phyloP scores from a whole-genome alignment of 2,888 invertebrate genomes.

The Megalurothrips usitatus region DNA sequence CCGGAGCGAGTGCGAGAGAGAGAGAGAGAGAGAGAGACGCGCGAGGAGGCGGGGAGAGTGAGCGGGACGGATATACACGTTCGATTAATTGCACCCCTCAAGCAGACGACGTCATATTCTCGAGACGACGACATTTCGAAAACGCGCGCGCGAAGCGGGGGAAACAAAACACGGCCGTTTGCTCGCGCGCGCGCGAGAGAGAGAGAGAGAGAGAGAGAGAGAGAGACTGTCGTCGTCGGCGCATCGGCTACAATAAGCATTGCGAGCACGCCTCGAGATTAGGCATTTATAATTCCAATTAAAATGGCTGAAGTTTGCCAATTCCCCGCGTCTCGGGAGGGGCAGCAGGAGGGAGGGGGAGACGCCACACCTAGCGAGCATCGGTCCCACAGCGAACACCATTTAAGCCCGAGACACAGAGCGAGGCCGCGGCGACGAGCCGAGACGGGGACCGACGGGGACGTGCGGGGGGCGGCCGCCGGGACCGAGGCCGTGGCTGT shows the following conservation, averaged over 20 bases:
- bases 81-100: neutral
- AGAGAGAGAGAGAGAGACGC: neutral
- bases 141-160: neutral
- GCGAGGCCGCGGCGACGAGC: no score
- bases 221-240: neutral
- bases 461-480: no score
- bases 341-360: neutral
- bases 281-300: conserved; percentile 27
- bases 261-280: conserved; percentile 21
- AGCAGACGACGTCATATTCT: neutral
- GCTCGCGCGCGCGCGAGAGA: neutral
- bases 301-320: conserved; percentile 17
- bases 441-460: no score
- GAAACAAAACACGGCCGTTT: neutral
- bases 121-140: neutral
- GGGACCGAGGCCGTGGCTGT: no score
- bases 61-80: no score
- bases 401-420: neutral
- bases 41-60: neutral
- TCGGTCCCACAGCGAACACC: conserved; percentile 6
- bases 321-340: neutral
- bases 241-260: neutral
- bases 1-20: neutral
- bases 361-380: neutral
- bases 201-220: neutral